Percentiles rank a stretch among this genome's conserved stretches.
phyloP scores from a whole-genome alignment of 2,888 invertebrate species.

The Elmis aenea region DNA sequence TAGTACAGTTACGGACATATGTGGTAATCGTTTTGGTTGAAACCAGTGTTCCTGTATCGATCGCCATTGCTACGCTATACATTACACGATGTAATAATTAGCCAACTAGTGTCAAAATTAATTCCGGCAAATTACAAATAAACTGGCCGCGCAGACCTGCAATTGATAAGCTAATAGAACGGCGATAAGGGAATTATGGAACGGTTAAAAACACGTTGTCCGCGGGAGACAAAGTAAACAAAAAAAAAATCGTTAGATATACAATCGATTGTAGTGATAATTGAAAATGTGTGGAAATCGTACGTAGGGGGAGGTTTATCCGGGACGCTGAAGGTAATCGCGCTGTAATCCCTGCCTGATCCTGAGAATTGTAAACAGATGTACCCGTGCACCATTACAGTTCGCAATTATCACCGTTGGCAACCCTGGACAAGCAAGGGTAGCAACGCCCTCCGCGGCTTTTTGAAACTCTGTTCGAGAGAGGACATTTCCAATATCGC shows the following conservation, averaged over 20 bases:
- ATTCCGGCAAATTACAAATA: no score
- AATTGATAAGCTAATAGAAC: no score
- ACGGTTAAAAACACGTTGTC: no score
- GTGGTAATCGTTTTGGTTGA: no score
- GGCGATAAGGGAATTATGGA: no score
- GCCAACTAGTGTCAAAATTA: no score
- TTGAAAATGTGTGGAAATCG: conserved; percentile 11
- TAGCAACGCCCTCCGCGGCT: conserved; percentile 24
- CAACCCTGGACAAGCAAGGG: conserved; percentile 25
- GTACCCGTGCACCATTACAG: conserved; percentile 32
- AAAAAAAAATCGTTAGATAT: no score
- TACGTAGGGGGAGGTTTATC: conserved; percentile 13
- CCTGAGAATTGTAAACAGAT: conserved; percentile 35
- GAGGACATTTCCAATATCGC: conserved; percentile 18
- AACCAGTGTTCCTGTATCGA: no score
- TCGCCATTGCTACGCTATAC: no score
- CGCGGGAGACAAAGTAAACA: no score
- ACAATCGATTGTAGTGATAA: conserved; percentile 5
- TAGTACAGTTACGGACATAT: conserved; percentile 9
- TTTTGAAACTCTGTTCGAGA: conserved; percentile 22
- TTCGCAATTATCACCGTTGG: conserved; percentile 31
- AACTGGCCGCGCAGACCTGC: no score
- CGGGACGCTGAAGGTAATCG: conserved; percentile 25
- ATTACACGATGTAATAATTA: no score
- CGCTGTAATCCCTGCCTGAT: conserved; percentile 30